Evolutionary conservation across 2,113 vertebrate species (phyloP), one percentile per base, ranked within the genome.

Genomic region (Suncus etruscus): DNA sequence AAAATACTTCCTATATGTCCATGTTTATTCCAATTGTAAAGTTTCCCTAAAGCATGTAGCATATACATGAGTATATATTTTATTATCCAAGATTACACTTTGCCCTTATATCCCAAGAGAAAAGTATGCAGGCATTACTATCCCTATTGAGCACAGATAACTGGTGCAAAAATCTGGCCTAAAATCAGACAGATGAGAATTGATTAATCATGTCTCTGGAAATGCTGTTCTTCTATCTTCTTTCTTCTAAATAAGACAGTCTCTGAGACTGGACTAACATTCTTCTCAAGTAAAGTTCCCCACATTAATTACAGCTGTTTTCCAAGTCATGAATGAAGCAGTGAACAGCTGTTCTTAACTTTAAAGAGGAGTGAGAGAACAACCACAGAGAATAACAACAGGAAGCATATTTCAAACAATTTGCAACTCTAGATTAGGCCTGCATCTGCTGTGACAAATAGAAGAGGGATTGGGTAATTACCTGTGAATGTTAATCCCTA

Each of bases 211-310:
- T 14, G 20, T 63, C 31, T 92, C 82, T 32, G 14, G 18, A 73
- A 54, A 31, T 31, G 20, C 27, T 73, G 18, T 27, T 29, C 29
- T 80, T 86, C 68, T 8, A 31, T 80, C 63, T 83, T 63, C 74
- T 90, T 70, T 75, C 65, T 93, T 25, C 54, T 66, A 51, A 90
- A 70, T 22, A 14, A 86, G 50, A 58, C 51, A 91, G 25, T 27
- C 68, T 91, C 72, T 90, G 48, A 87, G 48, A 4, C 51, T 70
- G 5, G 18, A 87, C 32, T 90, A 82, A 90, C 27, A 80, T 78
- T 90, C 92, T 84, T 94, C 58, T 93, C 78, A 92, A 58, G 58
- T 95, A 90, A 94, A 93, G 12, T 77, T 68, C 72, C 63, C 24
- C 58, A 76, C 11, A 89, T 50, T 91, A 92, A 91, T 83, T 91